These are phyloP conservation scores for Condylura cristata DNA, from an alignment of 2,113 vertebrate genomes.

Conservation along the genomic window DNA sequence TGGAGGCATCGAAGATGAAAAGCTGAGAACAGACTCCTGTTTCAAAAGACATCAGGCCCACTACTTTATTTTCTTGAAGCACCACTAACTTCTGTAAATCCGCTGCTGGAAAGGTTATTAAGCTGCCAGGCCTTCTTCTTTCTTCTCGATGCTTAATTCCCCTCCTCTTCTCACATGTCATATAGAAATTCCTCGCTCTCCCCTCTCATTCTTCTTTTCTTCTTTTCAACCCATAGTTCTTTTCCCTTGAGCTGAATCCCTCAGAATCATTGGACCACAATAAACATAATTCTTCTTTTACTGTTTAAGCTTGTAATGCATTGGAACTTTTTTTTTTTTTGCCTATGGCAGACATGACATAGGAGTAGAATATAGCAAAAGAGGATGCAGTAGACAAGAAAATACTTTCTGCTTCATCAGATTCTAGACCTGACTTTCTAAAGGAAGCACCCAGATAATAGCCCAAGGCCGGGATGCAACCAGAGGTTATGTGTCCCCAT, in stretches of 20 bases:
- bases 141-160: constrained; percentile 11
- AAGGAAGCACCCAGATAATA: background rate
- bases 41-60: constrained; percentile 76
- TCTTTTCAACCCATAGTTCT: background rate
- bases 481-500: background rate
- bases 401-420: no score
- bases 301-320: background rate
- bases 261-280: background rate
- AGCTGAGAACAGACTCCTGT: constrained; percentile 70
- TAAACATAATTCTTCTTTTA: background rate
- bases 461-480: background rate
- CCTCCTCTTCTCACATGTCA: background rate
- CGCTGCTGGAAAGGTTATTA: constrained; percentile 29
- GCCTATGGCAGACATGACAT: background rate
- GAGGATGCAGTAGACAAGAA: background rate
- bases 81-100: constrained; percentile 54
- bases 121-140: constrained; percentile 1
- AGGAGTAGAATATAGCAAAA: background rate
- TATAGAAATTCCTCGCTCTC: background rate
- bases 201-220: background rate
- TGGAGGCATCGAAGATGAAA: constrained; percentile 74
- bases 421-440: background rate
- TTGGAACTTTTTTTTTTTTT: background rate
- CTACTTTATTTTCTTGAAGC: constrained; percentile 64
- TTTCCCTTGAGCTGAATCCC: constrained; percentile 5